Evolutionary conservation across 53 echinoderm and acorn worm species (phyloP), one percentile per base, ranked within the genome.

Genomic region (Henricia sp.): DNA sequence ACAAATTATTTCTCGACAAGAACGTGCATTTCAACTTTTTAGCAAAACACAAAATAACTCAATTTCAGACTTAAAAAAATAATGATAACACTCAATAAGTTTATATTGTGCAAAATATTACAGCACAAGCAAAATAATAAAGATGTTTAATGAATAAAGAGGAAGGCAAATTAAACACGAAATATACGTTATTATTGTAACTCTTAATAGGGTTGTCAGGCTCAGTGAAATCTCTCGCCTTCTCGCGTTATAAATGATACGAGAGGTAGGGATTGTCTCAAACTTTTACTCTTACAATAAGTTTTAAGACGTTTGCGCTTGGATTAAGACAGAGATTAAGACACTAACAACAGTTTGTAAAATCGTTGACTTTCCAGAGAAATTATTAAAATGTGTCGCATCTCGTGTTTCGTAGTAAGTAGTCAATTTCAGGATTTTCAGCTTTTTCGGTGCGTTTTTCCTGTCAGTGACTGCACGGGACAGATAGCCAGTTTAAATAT

Each of bases 151-250:
- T 38, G 68, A 36, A n/a, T n/a, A n/a, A n/a, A n/a, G n/a, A n/a
- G n/a, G n/a, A n/a, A n/a, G n/a, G n/a, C n/a, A n/a, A 16, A 1
- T 13, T 58, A n/a, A n/a, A 63, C 80, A 80, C 32, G 32, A 80
- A 19, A 42, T 80, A 64, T 50, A 80, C 64, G 80, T 80, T 63
- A 24, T 3, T 33, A 63, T 80, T 63, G 6, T 39, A 44, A 48
- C 4, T 43, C 29, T 32, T 41, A 77, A 77, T 60, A 44, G 21
- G 46, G 30, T 33, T 46, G 80, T 80, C 80, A 80, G 80, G 59
- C 63, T 71, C 71, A 33, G 43, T 34, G 50, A 71, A 85, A 72
- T 72, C 60, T 85, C 85, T 68, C 54, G 43, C 39, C 72, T 70
- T 72, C 72, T 59, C 72, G 71, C 26, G 67, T n/a, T n/a, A 54